phyloP scores from a whole-genome alignment of 2,888 invertebrate species.

The Amaurobius ferox region DNA sequence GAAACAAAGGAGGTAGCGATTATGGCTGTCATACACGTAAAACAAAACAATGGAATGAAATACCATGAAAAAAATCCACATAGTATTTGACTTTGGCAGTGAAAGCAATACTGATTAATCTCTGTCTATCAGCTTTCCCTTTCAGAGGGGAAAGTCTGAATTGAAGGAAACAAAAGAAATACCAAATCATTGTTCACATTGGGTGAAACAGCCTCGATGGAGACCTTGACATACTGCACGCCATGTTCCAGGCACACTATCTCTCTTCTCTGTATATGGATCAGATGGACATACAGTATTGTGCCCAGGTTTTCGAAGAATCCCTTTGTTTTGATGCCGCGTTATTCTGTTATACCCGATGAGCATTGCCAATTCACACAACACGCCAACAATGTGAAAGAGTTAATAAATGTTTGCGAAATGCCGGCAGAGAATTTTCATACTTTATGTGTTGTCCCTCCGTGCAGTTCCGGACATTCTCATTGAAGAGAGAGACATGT shows the following conservation, averaged over 20 bases:
- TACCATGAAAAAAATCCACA: constrained; percentile 6
- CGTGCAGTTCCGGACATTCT: constrained; percentile 15
- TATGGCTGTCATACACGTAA: constrained; percentile 17
- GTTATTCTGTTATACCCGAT: background rate
- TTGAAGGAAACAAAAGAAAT: constrained; percentile 28
- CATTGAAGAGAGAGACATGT: background rate
- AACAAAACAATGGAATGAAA: constrained; percentile 32
- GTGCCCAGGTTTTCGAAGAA: background rate
- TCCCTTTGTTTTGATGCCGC: background rate
- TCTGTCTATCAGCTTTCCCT: constrained; percentile 41
- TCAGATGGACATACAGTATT: background rate
- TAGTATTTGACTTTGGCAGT: constrained; percentile 53
- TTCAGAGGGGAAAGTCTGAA: constrained; percentile 30
- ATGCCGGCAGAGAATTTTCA: background rate
- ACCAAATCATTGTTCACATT: constrained; percentile 23
- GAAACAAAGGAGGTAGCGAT: constrained; percentile 40
- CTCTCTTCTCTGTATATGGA: background rate
- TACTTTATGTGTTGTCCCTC: background rate
- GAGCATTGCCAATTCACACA: background rate
- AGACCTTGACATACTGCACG: constrained; percentile 42
- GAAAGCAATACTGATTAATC: constrained; percentile 40
- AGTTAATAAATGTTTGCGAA: constrained; percentile 7
- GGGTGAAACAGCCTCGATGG: constrained; percentile 35
- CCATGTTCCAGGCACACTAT: background rate
- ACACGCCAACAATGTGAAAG: background rate